Conservation (phyloP, 2,797 vertebrate species). For the Pseudochromis fuscus region DNA sequence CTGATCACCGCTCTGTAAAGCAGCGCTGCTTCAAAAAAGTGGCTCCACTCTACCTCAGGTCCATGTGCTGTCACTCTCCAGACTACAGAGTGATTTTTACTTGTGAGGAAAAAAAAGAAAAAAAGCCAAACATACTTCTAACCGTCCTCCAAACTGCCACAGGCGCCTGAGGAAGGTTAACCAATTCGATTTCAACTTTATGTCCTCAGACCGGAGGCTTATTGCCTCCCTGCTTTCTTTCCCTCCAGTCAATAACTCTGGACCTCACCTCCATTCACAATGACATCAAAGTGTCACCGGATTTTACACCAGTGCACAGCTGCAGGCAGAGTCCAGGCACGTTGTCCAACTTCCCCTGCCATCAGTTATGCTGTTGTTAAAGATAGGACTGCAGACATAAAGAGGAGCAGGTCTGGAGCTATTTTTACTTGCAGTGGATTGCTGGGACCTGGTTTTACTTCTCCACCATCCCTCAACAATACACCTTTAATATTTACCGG, state of each 20-base stretch:
- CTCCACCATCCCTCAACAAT: neutral
- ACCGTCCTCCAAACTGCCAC: neutral
- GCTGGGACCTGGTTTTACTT: neutral
- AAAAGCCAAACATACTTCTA: neutral
- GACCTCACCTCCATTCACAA: neutral
- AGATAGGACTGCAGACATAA: neutral
- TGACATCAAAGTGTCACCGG: neutral
- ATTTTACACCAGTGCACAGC: neutral
- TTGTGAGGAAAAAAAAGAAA: too few relatives aligned
- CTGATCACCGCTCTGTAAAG: too few relatives aligned
- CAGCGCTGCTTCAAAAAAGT: too few relatives aligned
- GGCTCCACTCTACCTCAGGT: too few relatives aligned
- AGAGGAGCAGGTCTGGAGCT: neutral
- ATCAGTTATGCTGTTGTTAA: neutral
- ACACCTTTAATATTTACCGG: too few relatives aligned
- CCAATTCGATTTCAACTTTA: neutral
- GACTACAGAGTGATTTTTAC: neutral
- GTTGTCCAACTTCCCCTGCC: neutral
- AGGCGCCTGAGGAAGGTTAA: neutral
- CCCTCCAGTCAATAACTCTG: neutral
- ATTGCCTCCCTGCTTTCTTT: neutral
- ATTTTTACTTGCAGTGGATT: neutral
- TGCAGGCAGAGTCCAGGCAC: neutral
- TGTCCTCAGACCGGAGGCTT: too few relatives aligned
- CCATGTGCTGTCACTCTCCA: too few relatives aligned